These are phyloP conservation scores for Zoanthus sociatus DNA, from an alignment of 92 coral and sea anemone genomes.

Conservation along the genomic window DNA sequence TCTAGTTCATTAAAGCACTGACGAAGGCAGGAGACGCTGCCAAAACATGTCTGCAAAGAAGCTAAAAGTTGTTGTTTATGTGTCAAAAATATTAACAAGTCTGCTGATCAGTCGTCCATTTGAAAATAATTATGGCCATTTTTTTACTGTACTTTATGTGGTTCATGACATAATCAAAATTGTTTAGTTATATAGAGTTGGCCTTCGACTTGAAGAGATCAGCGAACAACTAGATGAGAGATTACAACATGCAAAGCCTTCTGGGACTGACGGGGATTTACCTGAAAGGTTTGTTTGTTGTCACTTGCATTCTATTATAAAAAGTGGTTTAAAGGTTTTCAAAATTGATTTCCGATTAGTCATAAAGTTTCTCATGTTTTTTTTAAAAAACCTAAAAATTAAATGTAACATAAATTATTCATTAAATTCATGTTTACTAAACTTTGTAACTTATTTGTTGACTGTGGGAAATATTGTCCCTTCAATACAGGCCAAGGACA, in stretches of 20 bases:
- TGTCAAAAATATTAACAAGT: no score
- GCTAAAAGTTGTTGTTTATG: no score
- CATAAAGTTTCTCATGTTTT: no score
- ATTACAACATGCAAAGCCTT: slow-evolving; percentile 29
- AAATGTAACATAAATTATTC: not conserved
- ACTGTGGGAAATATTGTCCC: not conserved
- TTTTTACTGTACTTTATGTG: not conserved
- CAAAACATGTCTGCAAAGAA: no score
- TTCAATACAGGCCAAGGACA: slow-evolving; percentile 8
- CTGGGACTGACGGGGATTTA: not conserved
- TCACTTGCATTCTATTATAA: not conserved
- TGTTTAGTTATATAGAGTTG: slow-evolving; percentile 83
- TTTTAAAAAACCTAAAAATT: not conserved
- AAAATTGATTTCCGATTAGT: not conserved
- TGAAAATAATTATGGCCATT: no score
- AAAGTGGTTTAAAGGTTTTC: not conserved
- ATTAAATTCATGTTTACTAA: not conserved
- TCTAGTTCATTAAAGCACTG: no score
- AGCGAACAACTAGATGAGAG: slow-evolving; percentile 73
- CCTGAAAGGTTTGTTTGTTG: not conserved
- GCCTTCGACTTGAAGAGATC: slow-evolving; percentile 90
- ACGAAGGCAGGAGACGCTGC: no score
- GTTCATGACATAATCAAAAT: not conserved
- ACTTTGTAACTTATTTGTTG: not conserved
- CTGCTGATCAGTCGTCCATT: no score